Evolutionary conservation across 2,113 vertebrate species (phyloP).

Genomic region (Orthonyx spaldingii): DNA sequence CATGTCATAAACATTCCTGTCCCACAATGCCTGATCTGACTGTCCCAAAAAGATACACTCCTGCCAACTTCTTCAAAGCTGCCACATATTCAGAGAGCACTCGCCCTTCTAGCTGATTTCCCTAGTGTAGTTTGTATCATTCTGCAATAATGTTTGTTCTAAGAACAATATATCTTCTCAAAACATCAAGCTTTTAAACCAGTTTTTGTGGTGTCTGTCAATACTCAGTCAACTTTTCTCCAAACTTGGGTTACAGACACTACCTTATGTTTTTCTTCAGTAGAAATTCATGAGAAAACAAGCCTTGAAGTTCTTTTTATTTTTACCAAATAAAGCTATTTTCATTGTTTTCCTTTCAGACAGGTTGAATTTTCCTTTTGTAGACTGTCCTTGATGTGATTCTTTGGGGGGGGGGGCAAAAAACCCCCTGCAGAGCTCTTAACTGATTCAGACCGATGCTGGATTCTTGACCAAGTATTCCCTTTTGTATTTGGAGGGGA

Average conservation of each 20-base stretch:
- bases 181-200: constrained; percentile 24
- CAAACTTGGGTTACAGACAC: neutral
- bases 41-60: constrained; percentile 22
- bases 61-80: constrained; percentile 57
- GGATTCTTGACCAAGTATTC: neutral
- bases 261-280: neutral
- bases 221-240: neutral
- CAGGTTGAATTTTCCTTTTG: neutral
- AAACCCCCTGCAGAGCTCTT: neutral
- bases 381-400: neutral
- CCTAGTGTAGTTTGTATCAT: constrained; percentile 40
- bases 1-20: neutral
- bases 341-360: neutral
- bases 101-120: constrained; percentile 15
- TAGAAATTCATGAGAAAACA: neutral
- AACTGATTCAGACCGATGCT: neutral
- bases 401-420: neutral
- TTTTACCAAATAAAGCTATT: constrained; percentile 28
- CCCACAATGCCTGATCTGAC: constrained; percentile 20
- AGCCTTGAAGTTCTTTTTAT: neutral
- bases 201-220: constrained; percentile 48
- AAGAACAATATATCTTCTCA: constrained; percentile 11
- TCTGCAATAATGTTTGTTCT: constrained; percentile 54
- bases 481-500: neutral
- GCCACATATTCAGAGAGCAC: neutral